phyloP scores from a whole-genome alignment of 2,888 invertebrate genomes.

The Microctonus aethiopoides region DNA sequence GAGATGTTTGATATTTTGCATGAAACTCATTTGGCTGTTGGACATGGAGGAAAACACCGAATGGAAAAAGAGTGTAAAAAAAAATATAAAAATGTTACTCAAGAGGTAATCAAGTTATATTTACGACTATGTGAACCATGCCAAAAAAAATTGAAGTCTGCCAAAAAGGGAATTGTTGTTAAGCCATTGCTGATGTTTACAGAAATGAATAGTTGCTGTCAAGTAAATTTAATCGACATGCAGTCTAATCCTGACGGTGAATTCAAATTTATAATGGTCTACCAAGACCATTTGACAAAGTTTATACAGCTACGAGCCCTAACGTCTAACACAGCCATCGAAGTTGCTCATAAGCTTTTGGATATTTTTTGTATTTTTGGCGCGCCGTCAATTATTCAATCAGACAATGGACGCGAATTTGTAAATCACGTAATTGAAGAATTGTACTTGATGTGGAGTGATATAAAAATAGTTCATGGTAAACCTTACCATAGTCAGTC shows the following conservation, averaged over 20 bases:
- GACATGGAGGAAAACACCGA: too few species aligned
- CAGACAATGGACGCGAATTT: slow-evolving; percentile 54
- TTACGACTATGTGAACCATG: too few species aligned
- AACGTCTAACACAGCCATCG: slow-evolving; percentile 47
- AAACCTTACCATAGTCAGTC: slow-evolving; percentile 47
- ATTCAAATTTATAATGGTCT: slow-evolving; percentile 44
- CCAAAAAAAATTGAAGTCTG: too few species aligned
- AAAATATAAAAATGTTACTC: too few species aligned
- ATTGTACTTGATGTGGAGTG: slow-evolving; percentile 45
- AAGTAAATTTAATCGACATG: slow-evolving; percentile 47
- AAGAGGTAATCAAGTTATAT: too few species aligned
- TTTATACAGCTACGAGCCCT: slow-evolving; percentile 47
- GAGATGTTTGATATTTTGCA: too few species aligned
- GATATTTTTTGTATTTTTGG: slow-evolving; percentile 51
- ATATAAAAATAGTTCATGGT: slow-evolving; percentile 48
- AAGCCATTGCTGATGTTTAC: slow-evolving; percentile 38
- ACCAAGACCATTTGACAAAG: slow-evolving; percentile 49
- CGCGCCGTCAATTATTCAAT: slow-evolving; percentile 52
- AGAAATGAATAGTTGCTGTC: slow-evolving; percentile 37
- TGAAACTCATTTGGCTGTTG: too few species aligned
- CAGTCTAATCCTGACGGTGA: slow-evolving; percentile 43
- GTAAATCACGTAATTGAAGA: slow-evolving; percentile 45
- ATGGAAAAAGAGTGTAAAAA: too few species aligned
- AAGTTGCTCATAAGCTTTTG: slow-evolving; percentile 47
- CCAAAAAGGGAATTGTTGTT: too few species aligned